Evolutionary conservation across 2,797 vertebrate species (phyloP).

Genomic region (Anableps anableps): DNA sequence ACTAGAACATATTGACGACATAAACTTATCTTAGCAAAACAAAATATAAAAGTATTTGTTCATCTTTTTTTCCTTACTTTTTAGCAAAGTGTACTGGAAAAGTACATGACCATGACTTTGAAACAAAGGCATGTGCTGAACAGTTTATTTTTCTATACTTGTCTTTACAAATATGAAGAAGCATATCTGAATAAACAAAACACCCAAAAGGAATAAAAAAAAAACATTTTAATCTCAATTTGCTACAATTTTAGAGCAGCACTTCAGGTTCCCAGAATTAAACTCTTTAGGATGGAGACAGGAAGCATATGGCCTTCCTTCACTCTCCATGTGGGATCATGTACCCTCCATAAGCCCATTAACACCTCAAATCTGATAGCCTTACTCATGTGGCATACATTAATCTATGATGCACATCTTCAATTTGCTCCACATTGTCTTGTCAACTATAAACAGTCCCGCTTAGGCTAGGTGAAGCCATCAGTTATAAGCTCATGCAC

Average conservation of each 20-base stretch:
- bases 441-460: slow-evolving; percentile 57
- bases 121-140: neutral
- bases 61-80: no score
- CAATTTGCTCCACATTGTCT: slow-evolving; percentile 44
- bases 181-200: neutral
- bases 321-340: slow-evolving; percentile 69
- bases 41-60: neutral
- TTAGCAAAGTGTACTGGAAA: neutral
- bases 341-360: slow-evolving; percentile 67
- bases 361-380: slow-evolving; percentile 72
- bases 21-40: neutral
- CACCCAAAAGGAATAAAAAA: neutral
- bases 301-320: slow-evolving; percentile 74
- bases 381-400: slow-evolving; percentile 17
- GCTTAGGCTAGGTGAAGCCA: slow-evolving; percentile 59
- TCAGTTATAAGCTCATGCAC: slow-evolving; percentile 77
- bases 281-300: slow-evolving; percentile 61
- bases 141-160: no score
- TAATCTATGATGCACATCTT: slow-evolving; percentile 53
- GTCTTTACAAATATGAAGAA: no score
- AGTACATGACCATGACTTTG: no score
- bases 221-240: slow-evolving; percentile 19
- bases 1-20: neutral
- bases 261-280: slow-evolving; percentile 49
- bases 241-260: slow-evolving; percentile 39